These are phyloP conservation scores for Quadriops clusia DNA, from an alignment of 2,888 invertebrate genomes.

Conservation along the genomic window DNA sequence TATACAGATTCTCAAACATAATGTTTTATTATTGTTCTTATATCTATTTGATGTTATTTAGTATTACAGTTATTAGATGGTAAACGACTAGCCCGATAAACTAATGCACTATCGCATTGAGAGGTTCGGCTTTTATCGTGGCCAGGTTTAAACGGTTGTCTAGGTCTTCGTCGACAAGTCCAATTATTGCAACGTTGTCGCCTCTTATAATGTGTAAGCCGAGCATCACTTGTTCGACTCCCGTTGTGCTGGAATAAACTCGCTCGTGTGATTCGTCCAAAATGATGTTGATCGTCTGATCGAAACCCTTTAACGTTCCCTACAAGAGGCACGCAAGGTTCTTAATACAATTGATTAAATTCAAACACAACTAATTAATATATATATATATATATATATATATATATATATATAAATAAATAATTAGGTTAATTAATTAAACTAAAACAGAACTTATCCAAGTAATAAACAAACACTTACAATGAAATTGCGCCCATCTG, in stretches of 20 bases:
- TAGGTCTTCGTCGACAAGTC: slow-evolving; percentile 71
- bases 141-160: slow-evolving; percentile 70
- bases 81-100: too few relatives aligned
- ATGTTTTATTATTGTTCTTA: too few relatives aligned
- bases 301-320: slow-evolving; percentile 96
- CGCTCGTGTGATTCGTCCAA: slow-evolving; percentile 96
- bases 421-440: slow-evolving; percentile 8
- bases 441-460: slow-evolving; percentile 6
- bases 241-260: slow-evolving; percentile 86
- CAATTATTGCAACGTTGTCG: slow-evolving; percentile 89
- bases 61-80: too few relatives aligned
- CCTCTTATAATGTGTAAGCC: slow-evolving; percentile 97
- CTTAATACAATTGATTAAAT: neutral
- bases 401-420: slow-evolving; percentile 10
- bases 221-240: slow-evolving; percentile 89
- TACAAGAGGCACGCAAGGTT: too few relatives aligned
- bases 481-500: slow-evolving; percentile 92
- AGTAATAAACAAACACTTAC: slow-evolving; percentile 38
- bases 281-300: slow-evolving; percentile 98
- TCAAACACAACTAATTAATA: slow-evolving; percentile 7
- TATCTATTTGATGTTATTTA: too few relatives aligned
- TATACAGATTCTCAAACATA: too few relatives aligned
- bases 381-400: slow-evolving; percentile 2
- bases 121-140: slow-evolving; percentile 71
- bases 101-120: slow-evolving; percentile 70